These are phyloP conservation scores for Lucilia sericata DNA, from an alignment of 1,140 invertebrate genomes.

Conservation along the genomic window DNA sequence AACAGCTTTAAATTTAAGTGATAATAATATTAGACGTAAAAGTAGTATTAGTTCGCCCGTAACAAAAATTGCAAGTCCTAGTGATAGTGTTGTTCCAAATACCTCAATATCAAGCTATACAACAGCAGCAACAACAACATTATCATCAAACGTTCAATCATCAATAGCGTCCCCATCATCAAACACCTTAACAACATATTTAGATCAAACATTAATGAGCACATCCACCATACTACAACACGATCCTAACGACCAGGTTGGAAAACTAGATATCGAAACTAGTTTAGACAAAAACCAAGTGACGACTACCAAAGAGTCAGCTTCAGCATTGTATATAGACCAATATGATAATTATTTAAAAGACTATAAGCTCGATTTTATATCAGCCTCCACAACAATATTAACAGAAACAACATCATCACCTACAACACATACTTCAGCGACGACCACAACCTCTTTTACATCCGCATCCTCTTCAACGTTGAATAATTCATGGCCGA, in stretches of 20 bases:
- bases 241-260: too few relatives aligned
- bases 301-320: constrained; percentile 13
- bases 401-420: neutral
- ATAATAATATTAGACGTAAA: constrained; percentile 10
- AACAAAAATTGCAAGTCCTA: neutral
- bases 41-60: neutral
- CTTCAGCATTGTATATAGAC: neutral
- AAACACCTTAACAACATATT: constrained; percentile 37
- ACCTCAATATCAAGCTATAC: neutral
- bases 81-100: neutral
- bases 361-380: neutral
- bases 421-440: neutral
- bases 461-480: neutral
- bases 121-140: neutral
- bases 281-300: neutral
- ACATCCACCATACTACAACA: too few relatives aligned
- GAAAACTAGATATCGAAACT: too few relatives aligned
- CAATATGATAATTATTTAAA: neutral
- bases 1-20: constrained; percentile 20
- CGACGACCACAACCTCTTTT: neutral
- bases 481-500: neutral
- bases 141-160: constrained; percentile 4
- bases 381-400: neutral
- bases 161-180: constrained; percentile 23
- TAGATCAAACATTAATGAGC: too few relatives aligned